phyloP scores from a whole-genome alignment of 2,113 vertebrate species.

The Grammomys dolichurus region DNA sequence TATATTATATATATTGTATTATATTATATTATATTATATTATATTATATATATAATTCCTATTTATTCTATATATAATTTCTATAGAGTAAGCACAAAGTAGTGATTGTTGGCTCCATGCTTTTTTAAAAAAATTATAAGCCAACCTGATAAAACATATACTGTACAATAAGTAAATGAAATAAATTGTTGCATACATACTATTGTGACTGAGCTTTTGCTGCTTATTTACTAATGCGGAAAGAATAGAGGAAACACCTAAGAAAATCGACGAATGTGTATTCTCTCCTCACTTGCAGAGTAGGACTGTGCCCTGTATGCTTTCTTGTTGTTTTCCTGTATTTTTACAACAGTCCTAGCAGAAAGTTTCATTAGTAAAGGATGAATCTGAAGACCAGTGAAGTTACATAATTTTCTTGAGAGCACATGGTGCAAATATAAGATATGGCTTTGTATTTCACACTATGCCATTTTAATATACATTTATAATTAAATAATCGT shows the following conservation, averaged over 20 bases:
- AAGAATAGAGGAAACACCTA: neutral
- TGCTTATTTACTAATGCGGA: neutral
- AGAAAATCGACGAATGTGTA: neutral
- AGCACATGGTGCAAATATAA: neutral
- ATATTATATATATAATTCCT: neutral
- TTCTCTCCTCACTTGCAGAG: neutral
- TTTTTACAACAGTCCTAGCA: neutral
- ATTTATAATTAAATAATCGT: neutral
- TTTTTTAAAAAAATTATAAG: neutral
- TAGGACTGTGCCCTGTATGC: neutral
- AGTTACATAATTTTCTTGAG: neutral
- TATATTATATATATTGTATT: too few relatives aligned
- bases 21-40: too few relatives aligned
- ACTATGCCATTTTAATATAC: neutral
- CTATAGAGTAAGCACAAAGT: neutral
- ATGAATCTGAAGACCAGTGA: constrained; percentile 39
- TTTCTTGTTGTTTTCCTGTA: constrained; percentile 42
- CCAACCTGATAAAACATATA: neutral
- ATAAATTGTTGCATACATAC: neutral
- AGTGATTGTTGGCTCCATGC: neutral
- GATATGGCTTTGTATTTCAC: neutral
- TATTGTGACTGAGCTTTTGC: neutral
- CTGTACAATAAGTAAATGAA: constrained; percentile 30
- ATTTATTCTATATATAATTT: constrained; percentile 1
- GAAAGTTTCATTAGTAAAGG: constrained; percentile 40